Evolutionary conservation across 2,113 vertebrate species (phyloP), one percentile per base, ranked within the genome.

Genomic region (Penelope pileata): DNA sequence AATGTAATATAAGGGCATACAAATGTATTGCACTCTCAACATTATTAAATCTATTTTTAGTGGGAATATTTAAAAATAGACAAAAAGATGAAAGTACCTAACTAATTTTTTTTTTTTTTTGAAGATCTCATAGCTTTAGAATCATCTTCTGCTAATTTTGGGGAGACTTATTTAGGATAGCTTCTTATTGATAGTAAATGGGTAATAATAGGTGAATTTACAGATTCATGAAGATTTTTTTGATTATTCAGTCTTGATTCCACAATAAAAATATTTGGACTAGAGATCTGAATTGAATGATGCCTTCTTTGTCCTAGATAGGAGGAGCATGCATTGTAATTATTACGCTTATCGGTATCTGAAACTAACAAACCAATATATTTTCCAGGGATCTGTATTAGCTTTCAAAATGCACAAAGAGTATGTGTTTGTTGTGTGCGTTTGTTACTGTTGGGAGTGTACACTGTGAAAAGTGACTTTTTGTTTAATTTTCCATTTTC

Each of bases 1-100:
- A 3, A 2, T 40, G 34, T 38, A 53, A 48, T 22, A 6, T 17
- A 16, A 12, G 21, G 80, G 16, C 3, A 15, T 1, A 8, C 4
- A 48, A 51, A 48, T 43, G 9, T 43, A 4, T 67, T 58, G 14
- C 12, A 38, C 32, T 75, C 6, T 50, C 60, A 7, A 34, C 5
- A 45, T 24, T 4, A 8, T 54, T 83, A 72, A 38, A 63, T 26
- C 3, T 38, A 1, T 26, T 40, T 16, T 86, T 90, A 3, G 36
- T 21, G 17, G 5, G 2, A 24, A 18, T 32, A 54, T 76, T 24
- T 6, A 0, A 45, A 73, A 27, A 17, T 10, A 62, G 9, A 62
- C 10, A 17, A 60, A 36, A 59, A 21, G n/a, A 36, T 59, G 34
- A 40, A 38, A 32, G 3, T 59, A 27, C 2, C 5, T 2, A 38